phyloP scores from a whole-genome alignment of 2,797 vertebrate genomes.

The Thunnus albacares region DNA sequence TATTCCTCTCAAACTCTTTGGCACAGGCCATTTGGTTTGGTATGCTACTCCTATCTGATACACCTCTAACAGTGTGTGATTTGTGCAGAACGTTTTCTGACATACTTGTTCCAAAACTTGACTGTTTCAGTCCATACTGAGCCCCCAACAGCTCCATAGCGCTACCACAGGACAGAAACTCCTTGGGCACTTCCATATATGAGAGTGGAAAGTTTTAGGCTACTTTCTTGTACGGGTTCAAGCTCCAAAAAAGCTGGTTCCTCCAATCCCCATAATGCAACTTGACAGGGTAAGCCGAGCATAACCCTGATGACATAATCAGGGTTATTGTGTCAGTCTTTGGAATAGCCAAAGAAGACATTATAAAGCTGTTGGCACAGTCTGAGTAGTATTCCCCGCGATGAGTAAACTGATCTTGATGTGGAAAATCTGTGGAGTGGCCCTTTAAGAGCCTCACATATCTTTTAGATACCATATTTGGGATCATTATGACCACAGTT shows the following conservation, averaged over 20 bases:
- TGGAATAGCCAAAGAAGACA: background rate
- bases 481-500: background rate
- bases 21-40: background rate
- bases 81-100: background rate
- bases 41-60: background rate
- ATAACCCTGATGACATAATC: background rate
- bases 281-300: too few species aligned
- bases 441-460: conserved; percentile 1
- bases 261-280: background rate
- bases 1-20: background rate
- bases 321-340: background rate
- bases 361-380: background rate
- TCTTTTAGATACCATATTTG: background rate
- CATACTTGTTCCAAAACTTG: too few species aligned
- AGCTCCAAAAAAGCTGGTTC: background rate
- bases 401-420: background rate
- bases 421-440: background rate
- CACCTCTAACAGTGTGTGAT: background rate
- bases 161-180: too few species aligned
- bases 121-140: too few species aligned
- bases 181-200: too few species aligned
- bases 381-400: too few species aligned
- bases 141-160: too few species aligned
- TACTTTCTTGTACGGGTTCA: too few species aligned
- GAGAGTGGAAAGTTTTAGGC: too few species aligned